phyloP scores from a whole-genome alignment of 92 coral and sea anemone genomes.

The Porites evermanni region DNA sequence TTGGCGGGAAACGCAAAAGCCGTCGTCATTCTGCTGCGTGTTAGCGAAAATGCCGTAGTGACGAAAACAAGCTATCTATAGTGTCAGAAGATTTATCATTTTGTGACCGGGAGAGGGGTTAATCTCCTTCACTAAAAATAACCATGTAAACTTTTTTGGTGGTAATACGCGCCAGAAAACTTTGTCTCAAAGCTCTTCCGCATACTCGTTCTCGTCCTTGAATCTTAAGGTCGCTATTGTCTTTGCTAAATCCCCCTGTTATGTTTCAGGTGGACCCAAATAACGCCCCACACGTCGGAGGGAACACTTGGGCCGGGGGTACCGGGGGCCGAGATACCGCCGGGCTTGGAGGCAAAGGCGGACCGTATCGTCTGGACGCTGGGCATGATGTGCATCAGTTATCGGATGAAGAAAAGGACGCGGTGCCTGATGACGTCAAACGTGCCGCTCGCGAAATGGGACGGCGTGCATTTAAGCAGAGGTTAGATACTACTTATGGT shows the following conservation, averaged over 20 bases:
- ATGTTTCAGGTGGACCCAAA: slow-evolving; percentile 80
- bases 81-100: too few species aligned
- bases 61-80: too few species aligned
- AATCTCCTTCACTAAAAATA: too few species aligned
- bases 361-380: slow-evolving; percentile 97
- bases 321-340: slow-evolving; percentile 99
- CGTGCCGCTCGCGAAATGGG: slow-evolving; percentile 97
- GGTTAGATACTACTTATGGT: slow-evolving; percentile 44
- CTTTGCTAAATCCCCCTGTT: not conserved
- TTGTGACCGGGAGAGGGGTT: too few species aligned
- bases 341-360: slow-evolving; percentile 99
- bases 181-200: too few species aligned
- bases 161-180: too few species aligned
- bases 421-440: slow-evolving; percentile 95
- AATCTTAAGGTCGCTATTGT: too few species aligned
- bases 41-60: too few species aligned
- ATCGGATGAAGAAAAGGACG: slow-evolving; percentile 92
- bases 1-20: too few species aligned
- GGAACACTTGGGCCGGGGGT: slow-evolving; percentile 99
- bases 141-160: too few species aligned
- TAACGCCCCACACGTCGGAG: slow-evolving; percentile 95
- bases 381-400: slow-evolving; percentile 97
- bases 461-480: slow-evolving; percentile 88
- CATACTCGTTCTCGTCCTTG: too few species aligned
- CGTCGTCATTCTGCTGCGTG: too few species aligned